Conservation (phyloP, 1,140 invertebrate species). For the Bicyclus anynana region DNA sequence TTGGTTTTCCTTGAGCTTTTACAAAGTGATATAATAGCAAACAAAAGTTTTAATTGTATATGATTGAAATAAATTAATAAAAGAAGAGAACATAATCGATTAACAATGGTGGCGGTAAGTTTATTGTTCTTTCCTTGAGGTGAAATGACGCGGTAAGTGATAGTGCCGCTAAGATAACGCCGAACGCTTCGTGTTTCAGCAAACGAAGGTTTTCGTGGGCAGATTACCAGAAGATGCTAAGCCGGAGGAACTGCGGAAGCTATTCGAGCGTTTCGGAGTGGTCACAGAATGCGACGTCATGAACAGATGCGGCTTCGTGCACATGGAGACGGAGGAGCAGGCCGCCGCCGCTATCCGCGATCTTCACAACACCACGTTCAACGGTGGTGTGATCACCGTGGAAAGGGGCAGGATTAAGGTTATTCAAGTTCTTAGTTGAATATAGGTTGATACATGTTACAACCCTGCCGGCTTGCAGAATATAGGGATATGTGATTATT, state of each 20-base stretch:
- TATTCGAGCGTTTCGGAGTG: conserved; percentile 83
- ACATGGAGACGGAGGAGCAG: conserved; percentile 84
- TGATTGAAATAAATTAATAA: not conserved
- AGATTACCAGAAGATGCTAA: conserved; percentile 83
- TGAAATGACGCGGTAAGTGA: not conserved
- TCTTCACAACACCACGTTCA: conserved; percentile 83
- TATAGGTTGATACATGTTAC: no score
- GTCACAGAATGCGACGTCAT: conserved; percentile 88
- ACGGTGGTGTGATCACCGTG: conserved; percentile 84
- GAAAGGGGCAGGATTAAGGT: conserved; percentile 82
- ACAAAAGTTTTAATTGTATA: not conserved
- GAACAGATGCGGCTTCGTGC: conserved; percentile 85
- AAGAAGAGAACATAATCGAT: not conserved
- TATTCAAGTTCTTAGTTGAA: not conserved
- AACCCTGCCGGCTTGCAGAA: no score
- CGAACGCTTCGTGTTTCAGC: conserved; percentile 53
- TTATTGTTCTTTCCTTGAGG: not conserved
- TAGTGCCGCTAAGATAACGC: not conserved
- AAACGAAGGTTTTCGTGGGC: conserved; percentile 87
- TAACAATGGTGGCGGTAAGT: not conserved
- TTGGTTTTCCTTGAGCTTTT: no score
- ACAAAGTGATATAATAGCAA: no score
- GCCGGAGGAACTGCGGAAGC: conserved; percentile 81
- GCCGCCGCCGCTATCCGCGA: conserved; percentile 83
- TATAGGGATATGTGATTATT: no score